A percentile compares a stretch with the other conserved stretches of the same genome.
Evolutionary conservation across 2,888 invertebrate genomes (phyloP).

Genomic region (Phlogophora meticulosa): DNA sequence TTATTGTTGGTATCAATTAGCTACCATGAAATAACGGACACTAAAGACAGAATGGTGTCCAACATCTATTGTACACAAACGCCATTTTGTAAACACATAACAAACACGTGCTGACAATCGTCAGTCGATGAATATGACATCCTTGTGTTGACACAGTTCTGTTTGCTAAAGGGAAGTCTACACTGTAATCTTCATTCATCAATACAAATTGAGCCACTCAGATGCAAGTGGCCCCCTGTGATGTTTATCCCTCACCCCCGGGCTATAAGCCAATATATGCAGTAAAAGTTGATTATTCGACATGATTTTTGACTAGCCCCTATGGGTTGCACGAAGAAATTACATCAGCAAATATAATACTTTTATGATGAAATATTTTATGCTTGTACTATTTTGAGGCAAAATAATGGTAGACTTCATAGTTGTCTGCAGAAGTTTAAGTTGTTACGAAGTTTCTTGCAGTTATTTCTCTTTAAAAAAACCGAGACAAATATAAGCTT

Average conservation of each 20-base stretch:
- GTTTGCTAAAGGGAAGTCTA: conserved; percentile 51
- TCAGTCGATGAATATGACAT: conserved; percentile 24
- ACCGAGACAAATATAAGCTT: background rate
- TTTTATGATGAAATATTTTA: conserved; percentile 43
- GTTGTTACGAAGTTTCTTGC: background rate
- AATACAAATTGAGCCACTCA: conserved; percentile 69
- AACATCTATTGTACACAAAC: conserved; percentile 23
- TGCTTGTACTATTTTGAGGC: background rate
- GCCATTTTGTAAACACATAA: conserved; percentile 23
- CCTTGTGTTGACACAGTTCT: conserved; percentile 50
- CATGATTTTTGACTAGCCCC: conserved; percentile 79
- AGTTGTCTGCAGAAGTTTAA: background rate
- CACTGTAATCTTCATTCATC: conserved; percentile 62
- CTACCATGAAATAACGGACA: background rate
- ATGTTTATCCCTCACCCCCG: conserved; percentile 61
- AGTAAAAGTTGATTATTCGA: conserved; percentile 81
- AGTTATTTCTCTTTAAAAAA: background rate
- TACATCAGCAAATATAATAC: conserved; percentile 59
- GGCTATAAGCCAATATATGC: conserved; percentile 77
- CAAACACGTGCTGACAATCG: conserved; percentile 38
- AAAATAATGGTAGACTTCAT: background rate
- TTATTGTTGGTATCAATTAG: no score
- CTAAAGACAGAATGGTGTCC: conserved; percentile 22
- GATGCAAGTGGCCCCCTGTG: conserved; percentile 71
- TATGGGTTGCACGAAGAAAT: conserved; percentile 56